A percentile compares a stretch with the other conserved stretches of the same genome.
Evolutionary conservation across 2,797 vertebrate genomes (phyloP).

Genomic region (Syngnathus rostellatus): DNA sequence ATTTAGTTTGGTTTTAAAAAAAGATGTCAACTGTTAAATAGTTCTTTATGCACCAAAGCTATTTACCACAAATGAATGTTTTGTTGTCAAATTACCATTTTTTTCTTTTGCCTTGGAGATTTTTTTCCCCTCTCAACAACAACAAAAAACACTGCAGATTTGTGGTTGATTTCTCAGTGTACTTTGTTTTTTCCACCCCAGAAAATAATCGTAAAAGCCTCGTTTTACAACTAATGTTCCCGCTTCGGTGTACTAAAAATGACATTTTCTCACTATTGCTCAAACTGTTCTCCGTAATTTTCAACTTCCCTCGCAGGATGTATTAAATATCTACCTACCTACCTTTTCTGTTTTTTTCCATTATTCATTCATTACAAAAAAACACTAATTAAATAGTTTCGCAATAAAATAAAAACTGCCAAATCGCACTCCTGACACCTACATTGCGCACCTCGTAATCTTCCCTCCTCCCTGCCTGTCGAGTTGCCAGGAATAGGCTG

Average conservation of each 20-base stretch:
- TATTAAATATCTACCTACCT: neutral
- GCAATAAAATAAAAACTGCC: neutral
- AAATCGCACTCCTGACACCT: neutral
- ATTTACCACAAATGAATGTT: too few species aligned
- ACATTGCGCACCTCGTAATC: neutral
- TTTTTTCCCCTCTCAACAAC: too few species aligned
- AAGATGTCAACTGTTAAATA: too few species aligned
- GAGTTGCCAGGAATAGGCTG: constrained; percentile 39
- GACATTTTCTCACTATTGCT: neutral
- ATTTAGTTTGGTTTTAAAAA: too few species aligned
- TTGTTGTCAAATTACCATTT: too few species aligned
- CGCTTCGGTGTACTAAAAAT: neutral
- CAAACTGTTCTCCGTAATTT: neutral
- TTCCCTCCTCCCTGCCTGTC: neutral
- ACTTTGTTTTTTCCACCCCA: neutral
- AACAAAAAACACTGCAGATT: neutral
- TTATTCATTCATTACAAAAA: neutral
- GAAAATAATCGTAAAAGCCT: too few species aligned
- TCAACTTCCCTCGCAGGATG: neutral
- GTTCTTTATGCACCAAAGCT: too few species aligned
- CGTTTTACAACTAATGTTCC: too few species aligned
- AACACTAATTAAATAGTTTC: neutral
- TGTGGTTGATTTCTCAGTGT: neutral
- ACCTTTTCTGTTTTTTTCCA: neutral
- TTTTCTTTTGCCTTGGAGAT: too few species aligned